Percentiles rank a stretch among this genome's conserved stretches.
These are phyloP conservation scores for Lepidochrysops patricia DNA, from an alignment of 2,888 invertebrate genomes.

Conservation along the genomic window DNA sequence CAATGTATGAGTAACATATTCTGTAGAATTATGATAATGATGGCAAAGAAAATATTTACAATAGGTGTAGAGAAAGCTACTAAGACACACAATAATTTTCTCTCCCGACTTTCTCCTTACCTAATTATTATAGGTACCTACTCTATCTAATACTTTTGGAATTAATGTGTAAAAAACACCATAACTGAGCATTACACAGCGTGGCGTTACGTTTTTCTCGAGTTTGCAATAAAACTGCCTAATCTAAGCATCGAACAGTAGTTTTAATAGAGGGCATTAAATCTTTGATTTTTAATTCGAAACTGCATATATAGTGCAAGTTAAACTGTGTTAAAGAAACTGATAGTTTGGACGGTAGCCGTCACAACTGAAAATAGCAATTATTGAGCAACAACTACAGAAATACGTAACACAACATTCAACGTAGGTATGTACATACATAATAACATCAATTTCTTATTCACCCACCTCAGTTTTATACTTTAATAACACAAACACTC, in stretches of 20 bases:
- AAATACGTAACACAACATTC: constrained; percentile 22
- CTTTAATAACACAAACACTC: background rate
- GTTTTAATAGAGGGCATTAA: background rate
- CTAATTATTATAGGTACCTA: too few relatives aligned
- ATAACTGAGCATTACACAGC: too few relatives aligned
- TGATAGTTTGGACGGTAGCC: constrained; percentile 19
- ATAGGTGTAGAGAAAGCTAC: background rate
- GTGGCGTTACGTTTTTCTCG: too few relatives aligned
- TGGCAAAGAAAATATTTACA: background rate
- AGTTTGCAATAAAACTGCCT: too few relatives aligned
- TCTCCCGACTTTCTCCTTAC: background rate
- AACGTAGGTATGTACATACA: too few relatives aligned
- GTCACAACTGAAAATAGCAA: constrained; percentile 64
- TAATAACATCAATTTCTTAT: too few relatives aligned
- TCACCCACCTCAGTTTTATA: background rate
- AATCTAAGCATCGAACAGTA: too few relatives aligned
- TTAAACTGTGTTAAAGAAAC: background rate
- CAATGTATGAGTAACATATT: background rate
- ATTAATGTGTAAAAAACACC: background rate
- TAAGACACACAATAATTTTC: background rate
- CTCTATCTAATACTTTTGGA: background rate
- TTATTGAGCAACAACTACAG: constrained; percentile 33
- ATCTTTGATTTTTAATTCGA: background rate
- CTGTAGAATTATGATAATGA: background rate
- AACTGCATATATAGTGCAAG: too few relatives aligned